Evolutionary conservation across 2,888 invertebrate genomes (phyloP).

Genomic region (Resseliella maxima): DNA sequence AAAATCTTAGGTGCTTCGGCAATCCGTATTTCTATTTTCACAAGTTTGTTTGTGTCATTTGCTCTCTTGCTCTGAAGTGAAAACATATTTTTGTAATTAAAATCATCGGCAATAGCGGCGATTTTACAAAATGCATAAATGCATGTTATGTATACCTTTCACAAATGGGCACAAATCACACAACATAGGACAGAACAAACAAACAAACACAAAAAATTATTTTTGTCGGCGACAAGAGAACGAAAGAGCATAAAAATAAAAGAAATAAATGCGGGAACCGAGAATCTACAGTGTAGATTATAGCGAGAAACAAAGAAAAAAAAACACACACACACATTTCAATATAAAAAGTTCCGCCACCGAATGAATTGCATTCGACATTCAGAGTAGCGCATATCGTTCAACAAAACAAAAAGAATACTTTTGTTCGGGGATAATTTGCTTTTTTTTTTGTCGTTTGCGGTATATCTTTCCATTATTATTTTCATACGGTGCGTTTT

Average conservation of each 20-base stretch:
- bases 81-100: constrained; percentile 53
- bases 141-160: constrained; percentile 30
- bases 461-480: constrained; percentile 39
- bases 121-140: constrained; percentile 37
- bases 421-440: constrained; percentile 25
- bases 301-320: background rate
- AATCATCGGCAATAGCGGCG: constrained; percentile 34
- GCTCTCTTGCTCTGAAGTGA: constrained; percentile 37
- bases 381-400: background rate
- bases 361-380: background rate
- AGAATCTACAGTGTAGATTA: background rate
- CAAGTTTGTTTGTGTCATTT: background rate
- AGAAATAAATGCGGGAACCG: background rate
- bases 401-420: background rate
- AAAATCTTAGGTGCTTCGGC: background rate
- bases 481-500: background rate
- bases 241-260: background rate
- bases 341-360: constrained; percentile 2
- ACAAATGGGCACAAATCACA: constrained; percentile 25
- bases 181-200: background rate
- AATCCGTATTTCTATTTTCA: background rate
- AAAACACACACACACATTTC: background rate
- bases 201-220: background rate
- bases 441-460: constrained; percentile 37
- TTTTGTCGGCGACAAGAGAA: background rate